Percentiles rank a stretch among this genome's conserved stretches.
Conservation (phyloP, 2,113 vertebrate genomes). For the Plotosus lineatus region DNA sequence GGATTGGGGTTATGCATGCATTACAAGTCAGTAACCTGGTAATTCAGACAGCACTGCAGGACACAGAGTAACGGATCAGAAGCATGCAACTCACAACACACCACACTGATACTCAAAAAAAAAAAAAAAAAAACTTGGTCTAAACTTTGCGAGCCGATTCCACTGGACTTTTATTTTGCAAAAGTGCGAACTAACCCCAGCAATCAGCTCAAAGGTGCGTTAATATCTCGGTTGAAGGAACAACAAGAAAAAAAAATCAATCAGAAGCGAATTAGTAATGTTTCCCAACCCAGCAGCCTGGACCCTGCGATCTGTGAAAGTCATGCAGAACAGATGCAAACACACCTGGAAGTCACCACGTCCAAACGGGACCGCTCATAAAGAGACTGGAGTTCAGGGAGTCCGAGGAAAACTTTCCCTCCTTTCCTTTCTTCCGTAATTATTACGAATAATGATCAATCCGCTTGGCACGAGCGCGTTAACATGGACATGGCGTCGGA, state of each 20-base stretch:
- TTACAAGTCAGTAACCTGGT: not conserved
- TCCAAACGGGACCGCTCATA: constrained; percentile 17
- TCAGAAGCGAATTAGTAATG: not conserved
- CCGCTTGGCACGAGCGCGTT: not conserved
- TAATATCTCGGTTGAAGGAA: not conserved
- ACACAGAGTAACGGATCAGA: not conserved
- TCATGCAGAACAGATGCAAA: not conserved
- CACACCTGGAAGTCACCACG: constrained; percentile 32
- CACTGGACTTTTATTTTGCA: not conserved
- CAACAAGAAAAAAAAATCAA: not conserved
- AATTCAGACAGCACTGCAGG: not conserved
- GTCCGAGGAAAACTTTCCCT: constrained; percentile 7
- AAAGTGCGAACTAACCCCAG: not conserved
- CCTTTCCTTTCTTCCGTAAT: not conserved
- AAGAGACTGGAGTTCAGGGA: constrained; percentile 15
- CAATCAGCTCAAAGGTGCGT: not conserved
- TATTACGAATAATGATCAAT: not conserved
- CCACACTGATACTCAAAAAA: too few relatives aligned
- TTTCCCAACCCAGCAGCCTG: not conserved
- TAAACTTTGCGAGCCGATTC: not conserved
- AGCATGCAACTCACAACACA: too few relatives aligned
- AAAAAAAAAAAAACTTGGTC: not conserved
- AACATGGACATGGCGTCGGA: not conserved
- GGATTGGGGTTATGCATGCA: too few relatives aligned
- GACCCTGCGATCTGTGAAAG: not conserved